Percentiles rank a stretch among this genome's conserved stretches.
phyloP scores from a whole-genome alignment of 2,888 invertebrate genomes.

The Cosmopolites sordidus region DNA sequence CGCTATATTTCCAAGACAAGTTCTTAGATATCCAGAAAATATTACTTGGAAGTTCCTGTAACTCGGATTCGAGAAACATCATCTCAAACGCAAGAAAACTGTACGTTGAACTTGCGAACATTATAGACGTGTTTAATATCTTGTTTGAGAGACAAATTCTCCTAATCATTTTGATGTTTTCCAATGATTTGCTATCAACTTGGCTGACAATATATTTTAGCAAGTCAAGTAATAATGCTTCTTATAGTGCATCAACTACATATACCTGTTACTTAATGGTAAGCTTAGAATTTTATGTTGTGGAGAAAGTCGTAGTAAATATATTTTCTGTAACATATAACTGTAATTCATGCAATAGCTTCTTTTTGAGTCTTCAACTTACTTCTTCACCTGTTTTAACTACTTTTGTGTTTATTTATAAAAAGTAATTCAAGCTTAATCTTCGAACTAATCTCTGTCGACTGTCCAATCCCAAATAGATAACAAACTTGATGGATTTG shows the following conservation, averaged over 20 bases:
- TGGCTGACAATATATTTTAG: background rate
- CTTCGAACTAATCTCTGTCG: too few relatives aligned
- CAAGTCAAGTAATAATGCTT: background rate
- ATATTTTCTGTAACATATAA: too few relatives aligned
- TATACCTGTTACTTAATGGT: background rate
- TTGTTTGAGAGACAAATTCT: conserved; percentile 7
- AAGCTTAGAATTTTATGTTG: too few relatives aligned
- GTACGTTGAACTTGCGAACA: background rate
- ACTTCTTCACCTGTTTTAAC: too few relatives aligned
- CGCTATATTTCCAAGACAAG: conserved; percentile 2
- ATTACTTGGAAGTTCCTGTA: background rate
- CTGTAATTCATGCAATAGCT: too few relatives aligned
- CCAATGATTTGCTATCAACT: background rate
- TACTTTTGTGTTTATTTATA: too few relatives aligned
- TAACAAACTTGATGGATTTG: too few relatives aligned
- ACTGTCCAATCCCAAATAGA: too few relatives aligned
- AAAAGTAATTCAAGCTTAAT: too few relatives aligned
- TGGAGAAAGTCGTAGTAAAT: too few relatives aligned
- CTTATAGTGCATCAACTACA: background rate
- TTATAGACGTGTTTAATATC: conserved; percentile 3
- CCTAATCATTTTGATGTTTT: background rate
- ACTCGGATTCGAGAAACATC: background rate
- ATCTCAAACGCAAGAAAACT: background rate
- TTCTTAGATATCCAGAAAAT: background rate
- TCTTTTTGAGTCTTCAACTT: too few relatives aligned